phyloP scores from a whole-genome alignment of 2,113 vertebrate genomes.

The Holacanthus passer region DNA sequence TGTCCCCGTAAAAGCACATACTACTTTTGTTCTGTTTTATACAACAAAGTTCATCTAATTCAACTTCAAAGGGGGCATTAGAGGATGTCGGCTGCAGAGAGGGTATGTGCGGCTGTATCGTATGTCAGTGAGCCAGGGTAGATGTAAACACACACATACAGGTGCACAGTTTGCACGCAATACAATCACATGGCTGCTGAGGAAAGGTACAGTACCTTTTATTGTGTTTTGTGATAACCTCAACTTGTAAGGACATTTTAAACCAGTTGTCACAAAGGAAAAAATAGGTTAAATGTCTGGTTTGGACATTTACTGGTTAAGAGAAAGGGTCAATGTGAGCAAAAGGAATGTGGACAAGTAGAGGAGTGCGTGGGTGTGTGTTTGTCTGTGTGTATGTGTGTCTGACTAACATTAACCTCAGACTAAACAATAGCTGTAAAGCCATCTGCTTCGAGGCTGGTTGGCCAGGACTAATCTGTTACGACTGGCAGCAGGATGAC shows the following conservation, averaged over 20 bases:
- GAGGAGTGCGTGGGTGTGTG: conserved; percentile 19
- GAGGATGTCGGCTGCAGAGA: conserved; percentile 71
- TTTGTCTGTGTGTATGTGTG: conserved; percentile 41
- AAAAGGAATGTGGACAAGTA: conserved; percentile 44
- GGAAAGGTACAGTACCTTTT: conserved; percentile 20
- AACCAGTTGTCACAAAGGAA: conserved; percentile 1
- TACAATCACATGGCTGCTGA: conserved; percentile 38
- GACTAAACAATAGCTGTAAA: conserved; percentile 80
- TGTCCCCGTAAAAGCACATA: conserved; percentile 78
- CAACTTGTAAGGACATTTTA: conserved; percentile 34
- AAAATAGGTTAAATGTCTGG: conserved; percentile 8
- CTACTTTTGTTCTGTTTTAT: conserved; percentile 82
- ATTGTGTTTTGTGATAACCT: conserved; percentile 28
- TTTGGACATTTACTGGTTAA: conserved; percentile 49
- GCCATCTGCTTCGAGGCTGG: conserved; percentile 73
- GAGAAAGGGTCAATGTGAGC: conserved; percentile 32
- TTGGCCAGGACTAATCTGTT: conserved; percentile 66
- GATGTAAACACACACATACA: conserved; percentile 79
- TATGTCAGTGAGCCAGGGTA: conserved; percentile 66
- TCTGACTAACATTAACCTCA: conserved; percentile 78
- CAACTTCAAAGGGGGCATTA: conserved; percentile 82
- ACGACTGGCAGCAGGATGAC: conserved; percentile 60
- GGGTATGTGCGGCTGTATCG: conserved; percentile 69
- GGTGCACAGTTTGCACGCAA: conserved; percentile 76
- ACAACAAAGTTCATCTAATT: conserved; percentile 82